Conservation (phyloP, 2,888 invertebrate genomes). For the Macaria notata region DNA sequence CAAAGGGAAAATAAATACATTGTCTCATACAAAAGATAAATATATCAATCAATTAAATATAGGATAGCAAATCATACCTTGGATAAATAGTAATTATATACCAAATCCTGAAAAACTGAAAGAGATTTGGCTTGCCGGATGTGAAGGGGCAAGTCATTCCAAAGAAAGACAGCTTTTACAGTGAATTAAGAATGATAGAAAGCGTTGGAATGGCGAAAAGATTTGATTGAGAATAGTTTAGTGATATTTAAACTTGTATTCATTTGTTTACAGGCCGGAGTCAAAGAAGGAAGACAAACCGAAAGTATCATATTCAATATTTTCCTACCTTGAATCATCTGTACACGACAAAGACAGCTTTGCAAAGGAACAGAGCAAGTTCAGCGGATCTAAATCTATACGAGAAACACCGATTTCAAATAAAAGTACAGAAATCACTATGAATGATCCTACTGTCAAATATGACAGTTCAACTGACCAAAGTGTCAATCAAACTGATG, state of each 20-base stretch:
- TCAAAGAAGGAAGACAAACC: conserved; percentile 70
- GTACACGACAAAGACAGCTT: conserved; percentile 82
- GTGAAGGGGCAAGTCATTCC: no score
- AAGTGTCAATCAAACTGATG: conserved; percentile 7
- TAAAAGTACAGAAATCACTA: background rate
- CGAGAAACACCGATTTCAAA: conserved; percentile 19
- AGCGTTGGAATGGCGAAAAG: no score
- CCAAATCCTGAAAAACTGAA: no score
- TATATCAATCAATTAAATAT: no score
- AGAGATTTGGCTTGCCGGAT: no score
- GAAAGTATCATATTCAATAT: conserved; percentile 88
- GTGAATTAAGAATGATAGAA: no score
- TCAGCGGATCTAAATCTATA: conserved; percentile 70
- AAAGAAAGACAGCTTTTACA: no score
- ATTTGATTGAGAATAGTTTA: no score
- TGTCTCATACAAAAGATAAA: no score
- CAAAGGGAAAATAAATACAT: no score
- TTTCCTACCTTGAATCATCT: conserved; percentile 87
- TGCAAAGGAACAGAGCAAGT: conserved; percentile 67
- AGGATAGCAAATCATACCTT: no score
- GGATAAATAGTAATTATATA: no score
- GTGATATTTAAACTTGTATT: conserved; percentile 2
- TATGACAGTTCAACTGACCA: conserved; percentile 1
- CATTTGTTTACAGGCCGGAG: conserved; percentile 63
- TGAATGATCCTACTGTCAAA: conserved; percentile 6